Conservation (phyloP, 2,888 invertebrate species). For the Leptogaster cylindrica region DNA sequence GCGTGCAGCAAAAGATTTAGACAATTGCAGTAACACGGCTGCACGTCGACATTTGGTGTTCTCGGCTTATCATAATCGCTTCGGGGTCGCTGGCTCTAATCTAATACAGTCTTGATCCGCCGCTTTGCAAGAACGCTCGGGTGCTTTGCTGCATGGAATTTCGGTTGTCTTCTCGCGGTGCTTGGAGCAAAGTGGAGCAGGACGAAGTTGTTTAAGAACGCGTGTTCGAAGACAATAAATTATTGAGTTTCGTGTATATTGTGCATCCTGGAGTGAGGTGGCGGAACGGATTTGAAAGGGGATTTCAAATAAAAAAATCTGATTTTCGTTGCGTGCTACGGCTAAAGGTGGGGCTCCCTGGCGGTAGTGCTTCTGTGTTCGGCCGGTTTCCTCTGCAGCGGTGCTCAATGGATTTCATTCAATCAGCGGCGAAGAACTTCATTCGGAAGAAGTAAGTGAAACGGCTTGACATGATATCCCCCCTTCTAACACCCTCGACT, state of each 20-base stretch:
- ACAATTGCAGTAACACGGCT: slow-evolving; percentile 15
- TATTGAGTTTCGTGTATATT: not conserved
- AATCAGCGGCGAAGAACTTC: slow-evolving; percentile 1
- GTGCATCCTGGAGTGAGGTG: not conserved
- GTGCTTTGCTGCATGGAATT: not conserved
- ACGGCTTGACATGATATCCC: not conserved
- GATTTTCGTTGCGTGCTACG: no score
- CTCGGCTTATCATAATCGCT: not conserved
- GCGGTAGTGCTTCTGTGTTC: not conserved
- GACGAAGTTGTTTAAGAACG: slow-evolving; percentile 5
- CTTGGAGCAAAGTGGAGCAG: not conserved
- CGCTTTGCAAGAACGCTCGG: not conserved
- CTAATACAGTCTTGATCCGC: not conserved
- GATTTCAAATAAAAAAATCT: no score
- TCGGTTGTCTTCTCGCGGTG: not conserved
- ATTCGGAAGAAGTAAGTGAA: slow-evolving; percentile 28
- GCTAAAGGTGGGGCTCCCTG: no score
- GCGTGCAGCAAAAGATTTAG: slow-evolving; percentile 18
- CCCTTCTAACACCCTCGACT: not conserved
- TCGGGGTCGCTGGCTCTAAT: not conserved
- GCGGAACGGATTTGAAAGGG: not conserved
- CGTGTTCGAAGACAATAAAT: slow-evolving; percentile 20
- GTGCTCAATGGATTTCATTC: slow-evolving; percentile 9
- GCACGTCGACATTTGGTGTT: not conserved
- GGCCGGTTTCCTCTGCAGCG: not conserved